phyloP scores from a whole-genome alignment of 2,797 vertebrate genomes.

The Otus scops region DNA sequence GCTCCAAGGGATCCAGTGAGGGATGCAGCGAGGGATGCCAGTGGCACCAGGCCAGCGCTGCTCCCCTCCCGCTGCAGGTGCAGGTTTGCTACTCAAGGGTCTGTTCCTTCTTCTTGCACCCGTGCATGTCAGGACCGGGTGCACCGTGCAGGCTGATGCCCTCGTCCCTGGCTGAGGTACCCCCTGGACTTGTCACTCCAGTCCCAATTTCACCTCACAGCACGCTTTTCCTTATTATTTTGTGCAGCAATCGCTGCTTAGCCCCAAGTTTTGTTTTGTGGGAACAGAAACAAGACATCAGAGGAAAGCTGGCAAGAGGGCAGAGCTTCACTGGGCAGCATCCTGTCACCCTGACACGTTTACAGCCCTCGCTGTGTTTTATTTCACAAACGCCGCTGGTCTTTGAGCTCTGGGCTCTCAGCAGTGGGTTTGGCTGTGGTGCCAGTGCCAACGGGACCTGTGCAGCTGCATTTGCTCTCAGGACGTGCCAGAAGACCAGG shows the following conservation, averaged over 20 bases:
- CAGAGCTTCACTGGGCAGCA: neutral
- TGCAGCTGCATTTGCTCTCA: neutral
- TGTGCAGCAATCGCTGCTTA: neutral
- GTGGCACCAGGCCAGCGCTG: neutral
- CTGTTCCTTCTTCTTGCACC: neutral
- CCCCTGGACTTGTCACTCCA: neutral
- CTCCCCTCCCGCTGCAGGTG: neutral
- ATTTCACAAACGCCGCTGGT: accelerated
- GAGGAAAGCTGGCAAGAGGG: neutral
- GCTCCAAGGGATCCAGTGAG: neutral
- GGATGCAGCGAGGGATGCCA: too few relatives aligned
- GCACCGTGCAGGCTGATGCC: neutral
- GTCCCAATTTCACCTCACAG: neutral
- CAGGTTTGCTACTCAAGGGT: neutral
- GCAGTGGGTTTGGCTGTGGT: neutral
- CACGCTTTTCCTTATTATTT: accelerated
- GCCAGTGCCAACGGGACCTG: accelerated
- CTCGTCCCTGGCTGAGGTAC: neutral
- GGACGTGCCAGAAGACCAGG: neutral
- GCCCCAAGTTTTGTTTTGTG: accelerated
- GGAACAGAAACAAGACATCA: neutral
- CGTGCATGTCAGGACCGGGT: accelerated
- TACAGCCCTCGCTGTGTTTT: neutral
- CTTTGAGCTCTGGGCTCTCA: neutral
- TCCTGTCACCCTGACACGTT: neutral